These are phyloP conservation scores for Suillia variegata DNA, from an alignment of 2,888 invertebrate species.

Conservation along the genomic window DNA sequence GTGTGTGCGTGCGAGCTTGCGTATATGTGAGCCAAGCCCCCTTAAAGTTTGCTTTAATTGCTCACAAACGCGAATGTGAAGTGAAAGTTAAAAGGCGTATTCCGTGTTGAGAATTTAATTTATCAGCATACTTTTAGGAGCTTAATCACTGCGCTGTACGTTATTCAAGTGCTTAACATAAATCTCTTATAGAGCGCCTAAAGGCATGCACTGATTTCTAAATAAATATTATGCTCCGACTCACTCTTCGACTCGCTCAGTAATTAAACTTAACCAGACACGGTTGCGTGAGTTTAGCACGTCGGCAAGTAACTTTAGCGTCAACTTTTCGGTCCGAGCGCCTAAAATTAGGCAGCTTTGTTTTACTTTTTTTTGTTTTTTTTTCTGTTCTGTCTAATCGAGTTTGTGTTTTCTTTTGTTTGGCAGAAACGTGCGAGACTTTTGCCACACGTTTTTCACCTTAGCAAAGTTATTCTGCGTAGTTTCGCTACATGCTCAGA, in stretches of 20 bases:
- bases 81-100: no score
- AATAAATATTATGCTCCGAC: no score
- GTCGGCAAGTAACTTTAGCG: background rate
- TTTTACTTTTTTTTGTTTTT: conserved; percentile 11
- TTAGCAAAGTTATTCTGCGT: conserved; percentile 16
- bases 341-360: conserved; percentile 40
- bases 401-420: conserved; percentile 19
- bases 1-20: conserved; percentile 11
- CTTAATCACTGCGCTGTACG: background rate
- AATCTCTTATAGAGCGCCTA: no score
- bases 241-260: no score
- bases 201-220: background rate
- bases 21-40: background rate
- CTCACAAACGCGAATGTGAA: no score
- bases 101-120: no score
- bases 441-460: background rate
- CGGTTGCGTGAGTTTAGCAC: background rate
- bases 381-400: conserved; percentile 23
- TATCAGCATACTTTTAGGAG: no score
- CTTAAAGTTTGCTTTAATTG: background rate
- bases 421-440: background rate
- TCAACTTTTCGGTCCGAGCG: background rate
- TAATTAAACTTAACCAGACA: background rate
- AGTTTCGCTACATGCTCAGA: conserved; percentile 18
- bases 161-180: no score